These are phyloP conservation scores for Hydropotes inermis DNA, from an alignment of 2,113 vertebrate genomes.

Conservation along the genomic window DNA sequence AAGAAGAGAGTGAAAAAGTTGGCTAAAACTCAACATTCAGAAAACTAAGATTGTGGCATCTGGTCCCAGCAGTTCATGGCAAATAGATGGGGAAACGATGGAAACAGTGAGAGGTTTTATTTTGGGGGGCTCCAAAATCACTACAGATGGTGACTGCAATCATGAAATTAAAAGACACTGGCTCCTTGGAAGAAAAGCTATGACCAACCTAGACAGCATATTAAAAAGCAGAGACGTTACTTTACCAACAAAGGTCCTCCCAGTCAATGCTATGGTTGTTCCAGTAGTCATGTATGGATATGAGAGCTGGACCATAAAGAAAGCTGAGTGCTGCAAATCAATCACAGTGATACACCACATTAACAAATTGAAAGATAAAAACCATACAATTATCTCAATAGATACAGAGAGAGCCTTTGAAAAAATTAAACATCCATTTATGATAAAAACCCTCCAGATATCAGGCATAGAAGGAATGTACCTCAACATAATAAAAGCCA, in stretches of 20 bases:
- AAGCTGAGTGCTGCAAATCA: neutral
- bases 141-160: neutral
- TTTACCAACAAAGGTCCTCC: neutral
- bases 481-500: neutral
- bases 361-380: neutral
- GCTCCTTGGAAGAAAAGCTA: neutral
- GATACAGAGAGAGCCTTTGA: neutral
- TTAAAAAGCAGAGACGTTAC: neutral
- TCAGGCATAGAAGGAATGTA: neutral
- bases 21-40: neutral
- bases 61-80: neutral
- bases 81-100: neutral
- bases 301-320: neutral
- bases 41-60: neutral
- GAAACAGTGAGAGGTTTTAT: no score
- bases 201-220: neutral
- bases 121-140: neutral
- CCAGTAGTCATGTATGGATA: neutral
- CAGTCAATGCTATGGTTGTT: neutral
- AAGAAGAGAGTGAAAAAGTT: neutral
- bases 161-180: neutral
- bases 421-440: neutral
- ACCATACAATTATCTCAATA: neutral
- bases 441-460: neutral
- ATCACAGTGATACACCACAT: neutral